Base-by-base conservation (phyloP, 35 echinoderm and acorn worm species). In the Apostichopus parvimensis region DNA sequence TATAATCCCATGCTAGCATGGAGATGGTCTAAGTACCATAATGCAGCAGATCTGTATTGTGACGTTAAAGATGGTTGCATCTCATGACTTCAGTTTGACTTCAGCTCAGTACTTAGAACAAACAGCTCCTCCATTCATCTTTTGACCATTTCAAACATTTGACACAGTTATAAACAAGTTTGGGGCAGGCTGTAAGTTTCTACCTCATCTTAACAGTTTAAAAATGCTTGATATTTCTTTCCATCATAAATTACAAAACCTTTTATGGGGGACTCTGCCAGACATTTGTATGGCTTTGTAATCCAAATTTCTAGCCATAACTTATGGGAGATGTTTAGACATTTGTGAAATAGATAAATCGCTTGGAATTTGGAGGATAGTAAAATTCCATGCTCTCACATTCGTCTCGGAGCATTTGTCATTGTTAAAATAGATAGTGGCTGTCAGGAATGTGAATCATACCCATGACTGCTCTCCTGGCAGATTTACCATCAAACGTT, bases 241-340 rank as follows among this genome's bases (percentile, higher is more conserved):
- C 2, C 6, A 56, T 84, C 81, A 84, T 84, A 84, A 84, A 84
- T 84, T 84, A 84, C 53, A 17, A 56, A 56, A 18, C 3, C 81
- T 84, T 84, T 84, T 84, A 84, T 54, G 81, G 58, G 34, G 53
- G 54, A 21, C 54, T 84, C 81, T 22, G 22, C 55, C 81, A 84
- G 81, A 84, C 81, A 84, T 84, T 84, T 84, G 81, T 58, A 23
- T 80, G 58, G 81, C 54, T 84, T 58, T 84, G 81, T 84, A 58
- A 54, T 21, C 54, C 55, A 84, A 84, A 58, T 59, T 84, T 84
- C 54, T 75, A 59, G 54, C 81, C 81, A 84, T 84, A 84, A 84
- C 81, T 84, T 59, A 84, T 17, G 21, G 1, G 71, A 8, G 54
- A 59, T 84, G 81, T 84, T 84, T 84, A 84, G 55, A 84, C 81